Base-by-base conservation (phyloP, 2,888 invertebrate species). In the Spatulosminthurus flaviceps region DNA sequence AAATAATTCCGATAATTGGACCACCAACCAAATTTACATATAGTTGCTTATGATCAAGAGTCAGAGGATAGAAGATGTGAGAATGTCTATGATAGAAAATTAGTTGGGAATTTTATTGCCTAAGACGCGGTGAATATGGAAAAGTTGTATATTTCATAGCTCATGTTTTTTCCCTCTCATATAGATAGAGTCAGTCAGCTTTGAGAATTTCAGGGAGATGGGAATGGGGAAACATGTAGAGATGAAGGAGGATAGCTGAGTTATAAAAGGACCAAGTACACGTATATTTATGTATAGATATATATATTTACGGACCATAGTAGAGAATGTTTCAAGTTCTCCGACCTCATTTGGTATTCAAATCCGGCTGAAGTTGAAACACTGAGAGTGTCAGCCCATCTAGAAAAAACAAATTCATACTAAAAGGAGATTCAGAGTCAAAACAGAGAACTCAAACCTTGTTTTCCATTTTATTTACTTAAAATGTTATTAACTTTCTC, bases 351-450 rank as follows among this genome's bases (percentile, higher is more conserved):
- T 51, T 51, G 51, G 51, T 51, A 51, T 51, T 51, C 51, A 51
- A 51, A 51, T 51, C 51, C 51, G 51, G 51, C n/a, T 51, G 51
- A 51, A 51, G 51, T 51, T 51, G 51, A 51, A 51, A 51, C 51
- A 51, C 51, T 51, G 51, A 51, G 51, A 51, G 51, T 51, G 51
- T 51, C 51, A 51, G 51, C 51, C 51, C 51, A 51, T 51, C 51
- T 51, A 51, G 51, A 51, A 51, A 51, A 51, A 51, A 51, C 51
- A 51, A 51, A 51, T 51, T 51, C 51, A 51, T 51, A 51, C 51
- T 51, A 51, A 51, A 51, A 51, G 51, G 51, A 51, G 51, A 51
- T 51, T 51, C 51, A n/a, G 51, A 16, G 51, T 51, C 5, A 51
- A 51, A 51, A 51, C 51, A 51, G 51, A 51, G 16, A 51, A 51